A percentile compares a stretch with the other conserved stretches of the same genome.
Evolutionary conservation across 2,888 invertebrate genomes (phyloP).

Genomic region (Coremacera marginata): DNA sequence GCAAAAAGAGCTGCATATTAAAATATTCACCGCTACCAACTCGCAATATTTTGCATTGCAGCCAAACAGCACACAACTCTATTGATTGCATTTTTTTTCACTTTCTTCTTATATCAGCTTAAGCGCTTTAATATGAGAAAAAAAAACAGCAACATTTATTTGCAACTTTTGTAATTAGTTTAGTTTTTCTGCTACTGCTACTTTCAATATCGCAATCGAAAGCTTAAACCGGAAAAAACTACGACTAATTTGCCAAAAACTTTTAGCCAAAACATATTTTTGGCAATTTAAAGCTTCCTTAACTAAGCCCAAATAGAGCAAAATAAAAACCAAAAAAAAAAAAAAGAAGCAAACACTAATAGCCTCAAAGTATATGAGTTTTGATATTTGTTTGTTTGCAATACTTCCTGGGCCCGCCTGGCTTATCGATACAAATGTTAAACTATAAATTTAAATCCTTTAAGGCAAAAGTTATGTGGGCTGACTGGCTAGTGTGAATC

Average conservation of each 20-base stretch:
- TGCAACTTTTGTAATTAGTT: constrained; percentile 36
- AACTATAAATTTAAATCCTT: constrained; percentile 59
- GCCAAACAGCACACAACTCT: too few relatives aligned
- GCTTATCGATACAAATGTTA: constrained; percentile 63
- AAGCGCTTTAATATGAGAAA: not conserved
- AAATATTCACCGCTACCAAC: too few relatives aligned
- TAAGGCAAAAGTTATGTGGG: constrained; percentile 36
- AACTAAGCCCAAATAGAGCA: not conserved
- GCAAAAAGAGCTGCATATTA: too few relatives aligned
- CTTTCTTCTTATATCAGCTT: not conserved
- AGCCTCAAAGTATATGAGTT: constrained; percentile 53
- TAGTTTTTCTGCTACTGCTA: constrained; percentile 7
- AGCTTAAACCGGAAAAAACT: constrained; percentile 34
- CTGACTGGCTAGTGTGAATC: not conserved
- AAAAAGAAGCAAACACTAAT: constrained; percentile 52
- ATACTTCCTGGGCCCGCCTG: constrained; percentile 11
- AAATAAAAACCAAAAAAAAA: constrained; percentile 16
- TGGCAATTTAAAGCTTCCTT: constrained; percentile 32
- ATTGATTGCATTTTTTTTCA: too few relatives aligned
- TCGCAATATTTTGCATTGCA: too few relatives aligned
- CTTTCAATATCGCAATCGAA: constrained; percentile 30
- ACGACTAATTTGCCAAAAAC: constrained; percentile 40
- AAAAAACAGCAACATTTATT: not conserved
- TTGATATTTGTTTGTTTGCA: constrained; percentile 1
- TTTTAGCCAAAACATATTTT: constrained; percentile 36